Base-by-base conservation (phyloP, 2,113 vertebrate genomes). In the Centropus bengalensis region DNA sequence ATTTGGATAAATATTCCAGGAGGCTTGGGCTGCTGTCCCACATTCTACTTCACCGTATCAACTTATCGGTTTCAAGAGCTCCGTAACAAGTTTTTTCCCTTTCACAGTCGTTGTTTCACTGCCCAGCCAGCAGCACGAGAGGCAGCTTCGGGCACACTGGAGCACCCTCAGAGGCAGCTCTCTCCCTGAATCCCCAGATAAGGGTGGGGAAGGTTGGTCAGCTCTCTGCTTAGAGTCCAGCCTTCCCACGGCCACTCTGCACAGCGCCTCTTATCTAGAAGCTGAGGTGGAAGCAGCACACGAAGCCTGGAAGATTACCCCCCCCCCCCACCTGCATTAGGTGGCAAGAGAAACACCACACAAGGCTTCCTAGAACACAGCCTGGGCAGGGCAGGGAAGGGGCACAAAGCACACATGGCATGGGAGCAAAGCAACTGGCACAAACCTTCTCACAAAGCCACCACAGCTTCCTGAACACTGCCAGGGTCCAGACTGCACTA, bases 311-410 rank as follows among this genome's bases (percentile, higher is more conserved):
- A 38, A 69, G 8, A 21, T n/a, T 12, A 71, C 79, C 27, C 9
- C 3, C 14, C 19, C 36, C 69, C 42, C 78, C 42, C 1, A 0
- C 4, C 52, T 33, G 49, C 5, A 21, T 0, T 1, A 56, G 42
- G 51, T 40, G 22, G 27, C 42, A 55, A 20, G 68, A 64, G 36
- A 78, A 59, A 33, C 3, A 23, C 38, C 38, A 16, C 55, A 19
- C 40, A 21, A 44, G 30, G 33, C 56, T 56, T 13, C 68, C 8
- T 9, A 14, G 13, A 26, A n/a, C 2, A 30, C 17, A 73, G 38
- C 19, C 33, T 5, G 9, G 44, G 12, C 45, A 68, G 22, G 19
- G 10, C 12, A 81, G 49, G 11, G 8, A 40, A 76, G 24, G 28
- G 36, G 7, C 51, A 51, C 47, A 76, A 44, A 42, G 40, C 69